A percentile compares a stretch with the other conserved stretches of the same genome.
Conservation (phyloP, 2,888 invertebrate genomes). For the Tuberolachnus salignus region DNA sequence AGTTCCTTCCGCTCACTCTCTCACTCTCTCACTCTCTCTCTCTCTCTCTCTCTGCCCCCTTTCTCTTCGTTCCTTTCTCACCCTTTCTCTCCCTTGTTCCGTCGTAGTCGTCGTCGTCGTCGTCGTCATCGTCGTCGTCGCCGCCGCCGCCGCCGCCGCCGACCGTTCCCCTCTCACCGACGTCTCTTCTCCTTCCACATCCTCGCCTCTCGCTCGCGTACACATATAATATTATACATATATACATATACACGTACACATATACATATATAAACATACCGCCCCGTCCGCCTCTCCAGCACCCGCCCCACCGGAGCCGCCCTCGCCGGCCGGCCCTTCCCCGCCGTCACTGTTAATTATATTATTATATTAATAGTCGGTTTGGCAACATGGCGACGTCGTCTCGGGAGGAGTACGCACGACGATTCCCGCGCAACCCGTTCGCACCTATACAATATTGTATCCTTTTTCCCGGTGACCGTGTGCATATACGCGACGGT, state of each 20-base stretch:
- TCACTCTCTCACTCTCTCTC: neutral
- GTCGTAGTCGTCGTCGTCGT: too few relatives aligned
- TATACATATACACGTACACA: too few relatives aligned
- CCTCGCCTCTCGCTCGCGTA: neutral
- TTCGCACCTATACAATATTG: neutral
- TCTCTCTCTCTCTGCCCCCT: neutral
- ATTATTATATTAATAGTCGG: conserved; percentile 56
- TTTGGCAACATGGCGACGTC: conserved; percentile 55
- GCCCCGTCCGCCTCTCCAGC: neutral
- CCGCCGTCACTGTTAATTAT: conserved; percentile 54
- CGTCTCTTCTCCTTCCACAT: neutral
- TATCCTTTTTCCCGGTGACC: conserved; percentile 5
- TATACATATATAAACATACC: too few relatives aligned
- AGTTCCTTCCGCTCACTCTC: conserved; percentile 34
- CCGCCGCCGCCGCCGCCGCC: conserved; percentile 18
- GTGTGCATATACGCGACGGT: too few relatives aligned
- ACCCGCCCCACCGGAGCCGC: neutral
- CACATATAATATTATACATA: too few relatives aligned
- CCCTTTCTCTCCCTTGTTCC: too few relatives aligned
- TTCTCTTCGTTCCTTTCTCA: too few relatives aligned
- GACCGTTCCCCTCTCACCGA: neutral
- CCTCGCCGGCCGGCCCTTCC: neutral
- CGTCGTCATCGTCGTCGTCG: too few relatives aligned
- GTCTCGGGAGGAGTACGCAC: conserved; percentile 52
- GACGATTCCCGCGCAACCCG: conserved; percentile 48